Percentiles rank a stretch among this genome's conserved stretches.
phyloP scores from a whole-genome alignment of 2,797 vertebrate species.

The Sciurus carolinensis region DNA sequence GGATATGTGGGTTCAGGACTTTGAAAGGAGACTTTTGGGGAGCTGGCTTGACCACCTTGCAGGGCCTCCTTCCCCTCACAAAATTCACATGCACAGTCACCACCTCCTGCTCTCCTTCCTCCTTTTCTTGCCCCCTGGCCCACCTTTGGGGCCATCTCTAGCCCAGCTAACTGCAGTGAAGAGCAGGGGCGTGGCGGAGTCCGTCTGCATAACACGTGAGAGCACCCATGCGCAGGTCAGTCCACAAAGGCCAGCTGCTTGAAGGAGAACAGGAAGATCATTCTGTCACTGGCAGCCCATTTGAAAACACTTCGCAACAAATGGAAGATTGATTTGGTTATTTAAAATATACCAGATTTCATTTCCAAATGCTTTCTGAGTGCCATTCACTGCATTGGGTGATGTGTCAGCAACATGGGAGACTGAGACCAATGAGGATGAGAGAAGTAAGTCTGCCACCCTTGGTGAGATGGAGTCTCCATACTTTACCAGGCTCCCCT shows the following conservation, averaged over 20 bases:
- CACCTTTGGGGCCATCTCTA: not conserved
- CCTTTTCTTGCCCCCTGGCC: not conserved
- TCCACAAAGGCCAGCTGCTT: conserved; percentile 16
- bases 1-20: not conserved
- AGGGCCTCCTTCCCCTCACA: not conserved
- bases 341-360: conserved; percentile 65
- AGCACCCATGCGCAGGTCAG: not conserved
- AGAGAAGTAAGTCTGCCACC: not conserved
- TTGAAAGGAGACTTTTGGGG: not conserved
- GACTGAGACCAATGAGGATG: not conserved
- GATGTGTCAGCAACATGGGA: not conserved
- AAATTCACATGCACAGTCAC: not conserved
- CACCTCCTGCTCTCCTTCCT: not conserved
- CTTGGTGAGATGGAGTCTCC: not conserved
- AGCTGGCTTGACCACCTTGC: fast-evolving
- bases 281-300: conserved; percentile 52
- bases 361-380: conserved; percentile 35
- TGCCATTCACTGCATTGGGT: not conserved
- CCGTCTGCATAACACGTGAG: conserved; percentile 24
- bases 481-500: not conserved
- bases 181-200: not conserved
- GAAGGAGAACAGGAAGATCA: conserved; percentile 55
- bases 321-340: conserved; percentile 74
- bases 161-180: not conserved
- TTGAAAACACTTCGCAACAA: conserved; percentile 66